phyloP scores from a whole-genome alignment of 2,797 vertebrate genomes.

The Spondyliosoma cantharus region DNA sequence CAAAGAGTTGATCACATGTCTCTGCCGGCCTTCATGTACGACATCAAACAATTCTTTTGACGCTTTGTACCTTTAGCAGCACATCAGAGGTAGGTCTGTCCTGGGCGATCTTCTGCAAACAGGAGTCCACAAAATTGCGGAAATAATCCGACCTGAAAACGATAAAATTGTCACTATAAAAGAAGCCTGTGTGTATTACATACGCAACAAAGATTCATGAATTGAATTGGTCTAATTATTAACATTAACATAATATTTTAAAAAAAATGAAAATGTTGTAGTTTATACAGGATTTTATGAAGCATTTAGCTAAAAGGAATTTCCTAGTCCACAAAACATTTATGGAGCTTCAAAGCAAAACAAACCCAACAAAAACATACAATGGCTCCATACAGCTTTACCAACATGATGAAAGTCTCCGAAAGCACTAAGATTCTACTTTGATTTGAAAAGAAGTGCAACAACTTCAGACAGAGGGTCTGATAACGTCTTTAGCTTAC shows the following conservation, averaged over 20 bases:
- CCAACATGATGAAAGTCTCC: too few relatives aligned
- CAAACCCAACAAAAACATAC: too few relatives aligned
- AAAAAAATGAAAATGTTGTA: neutral
- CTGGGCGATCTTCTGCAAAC: conserved; percentile 94
- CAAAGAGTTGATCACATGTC: neutral
- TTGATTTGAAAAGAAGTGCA: too few relatives aligned
- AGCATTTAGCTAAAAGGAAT: neutral
- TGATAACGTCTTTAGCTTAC: too few relatives aligned
- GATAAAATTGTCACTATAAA: neutral
- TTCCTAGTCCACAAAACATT: too few relatives aligned
- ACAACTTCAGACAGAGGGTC: too few relatives aligned
- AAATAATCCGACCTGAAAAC: conserved; percentile 92
- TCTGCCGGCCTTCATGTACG: neutral
- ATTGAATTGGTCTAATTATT: neutral
- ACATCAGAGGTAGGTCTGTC: conserved; percentile 95
- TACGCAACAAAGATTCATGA: neutral
- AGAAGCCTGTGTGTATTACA: neutral
- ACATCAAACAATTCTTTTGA: conserved; percentile 10
- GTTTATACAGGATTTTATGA: neutral
- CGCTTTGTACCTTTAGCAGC: conserved; percentile 89
- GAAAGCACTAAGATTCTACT: too few relatives aligned
- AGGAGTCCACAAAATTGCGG: conserved; percentile 95
- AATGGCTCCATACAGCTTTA: too few relatives aligned
- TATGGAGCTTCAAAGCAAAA: too few relatives aligned
- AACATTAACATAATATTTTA: too few relatives aligned